Conservation (phyloP, 2,888 invertebrate species). For the Mythimna impura region DNA sequence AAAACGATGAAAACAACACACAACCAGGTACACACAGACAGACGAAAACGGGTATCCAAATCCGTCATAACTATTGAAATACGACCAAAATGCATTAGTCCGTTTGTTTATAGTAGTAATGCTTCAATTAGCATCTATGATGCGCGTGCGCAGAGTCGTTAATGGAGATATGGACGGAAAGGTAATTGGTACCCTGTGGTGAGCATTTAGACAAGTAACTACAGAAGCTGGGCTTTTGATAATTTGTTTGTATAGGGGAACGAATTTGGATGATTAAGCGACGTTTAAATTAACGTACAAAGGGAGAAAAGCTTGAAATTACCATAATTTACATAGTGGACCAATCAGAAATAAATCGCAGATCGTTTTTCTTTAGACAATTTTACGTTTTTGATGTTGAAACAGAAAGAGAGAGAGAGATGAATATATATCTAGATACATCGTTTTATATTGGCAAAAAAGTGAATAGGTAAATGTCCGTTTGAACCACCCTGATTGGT, state of each 20-base stretch:
- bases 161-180: slow-evolving; percentile 44
- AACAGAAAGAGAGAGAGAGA: not conserved
- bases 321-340: not conserved
- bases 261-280: slow-evolving; percentile 15
- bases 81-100: slow-evolving; percentile 60
- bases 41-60: slow-evolving; percentile 16
- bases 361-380: not conserved
- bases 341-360: not conserved
- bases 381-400: not conserved
- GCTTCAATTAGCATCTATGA: slow-evolving; percentile 61
- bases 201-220: slow-evolving; percentile 15
- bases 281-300: not conserved
- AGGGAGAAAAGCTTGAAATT: not conserved
- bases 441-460: not conserved
- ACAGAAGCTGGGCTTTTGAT: slow-evolving; percentile 30
- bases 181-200: slow-evolving; percentile 40
- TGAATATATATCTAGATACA: not conserved
- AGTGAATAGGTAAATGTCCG: not conserved
- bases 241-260: slow-evolving; percentile 33
- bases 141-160: slow-evolving; percentile 39
- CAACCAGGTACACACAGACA: not conserved
- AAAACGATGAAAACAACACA: not conserved
- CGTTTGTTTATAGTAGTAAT: slow-evolving; percentile 61
- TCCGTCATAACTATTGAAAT: slow-evolving; percentile 53
- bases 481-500: not conserved